Evolutionary conservation across 2,113 vertebrate genomes (phyloP).

Genomic region (Mormyrus iriodes): DNA sequence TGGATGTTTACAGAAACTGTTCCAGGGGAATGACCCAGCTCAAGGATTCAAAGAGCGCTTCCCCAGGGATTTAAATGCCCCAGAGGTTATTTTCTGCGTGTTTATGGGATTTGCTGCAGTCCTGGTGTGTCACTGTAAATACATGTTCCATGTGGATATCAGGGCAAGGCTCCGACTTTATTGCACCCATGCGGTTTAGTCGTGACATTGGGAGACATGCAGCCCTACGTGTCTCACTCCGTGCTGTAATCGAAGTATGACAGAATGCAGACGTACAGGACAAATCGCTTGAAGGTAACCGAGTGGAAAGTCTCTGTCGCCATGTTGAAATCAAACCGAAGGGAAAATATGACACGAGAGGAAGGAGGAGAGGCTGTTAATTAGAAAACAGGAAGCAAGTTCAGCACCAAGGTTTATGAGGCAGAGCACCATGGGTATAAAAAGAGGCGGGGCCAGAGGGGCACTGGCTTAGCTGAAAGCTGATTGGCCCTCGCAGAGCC

Average conservation of each 20-base stretch:
- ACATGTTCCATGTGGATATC: background rate
- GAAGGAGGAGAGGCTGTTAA: background rate
- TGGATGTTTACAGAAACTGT: background rate
- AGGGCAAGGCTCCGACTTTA: background rate
- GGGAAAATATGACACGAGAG: background rate
- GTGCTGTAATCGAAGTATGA: conserved; percentile 10
- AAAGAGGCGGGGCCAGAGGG: background rate
- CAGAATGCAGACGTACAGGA: background rate
- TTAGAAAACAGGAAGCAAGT: background rate
- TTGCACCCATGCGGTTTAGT: background rate
- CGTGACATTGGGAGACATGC: background rate
- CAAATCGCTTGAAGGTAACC: background rate
- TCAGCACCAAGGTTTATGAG: background rate
- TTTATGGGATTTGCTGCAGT: background rate
- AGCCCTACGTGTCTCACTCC: background rate
- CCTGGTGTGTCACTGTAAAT: background rate
- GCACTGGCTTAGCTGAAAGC: background rate
- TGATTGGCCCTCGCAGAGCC: background rate
- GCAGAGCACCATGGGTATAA: background rate
- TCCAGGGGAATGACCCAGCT: background rate
- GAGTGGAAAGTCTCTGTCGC: background rate
- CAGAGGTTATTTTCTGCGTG: background rate
- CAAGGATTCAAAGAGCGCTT: background rate
- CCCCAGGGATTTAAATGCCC: background rate
- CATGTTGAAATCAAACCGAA: background rate